Conservation (phyloP, 2,888 invertebrate species). For the Andricus curvator region DNA sequence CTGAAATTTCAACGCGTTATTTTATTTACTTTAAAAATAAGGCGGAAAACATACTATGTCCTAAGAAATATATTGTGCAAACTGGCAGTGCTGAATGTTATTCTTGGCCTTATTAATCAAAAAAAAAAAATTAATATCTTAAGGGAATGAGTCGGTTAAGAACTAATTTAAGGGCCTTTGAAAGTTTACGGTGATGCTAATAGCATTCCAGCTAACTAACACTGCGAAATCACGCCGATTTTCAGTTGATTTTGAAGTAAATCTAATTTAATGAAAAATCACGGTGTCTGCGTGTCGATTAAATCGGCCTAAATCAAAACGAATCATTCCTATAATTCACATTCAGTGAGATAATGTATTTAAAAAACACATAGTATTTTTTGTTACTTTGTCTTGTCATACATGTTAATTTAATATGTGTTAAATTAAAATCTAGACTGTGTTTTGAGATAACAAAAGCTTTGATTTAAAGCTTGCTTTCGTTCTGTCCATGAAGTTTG, state of each 20-base stretch:
- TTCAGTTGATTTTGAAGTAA: slow-evolving; percentile 14
- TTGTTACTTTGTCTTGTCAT: slow-evolving; percentile 35
- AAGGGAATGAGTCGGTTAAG: slow-evolving; percentile 13
- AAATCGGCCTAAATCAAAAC: slow-evolving; percentile 6
- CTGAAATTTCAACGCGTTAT: too few species aligned
- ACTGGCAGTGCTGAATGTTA: background rate
- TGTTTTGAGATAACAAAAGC: slow-evolving; percentile 17
- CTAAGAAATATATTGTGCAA: background rate
- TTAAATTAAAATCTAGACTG: slow-evolving; percentile 36
- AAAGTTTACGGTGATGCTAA: slow-evolving; percentile 7
- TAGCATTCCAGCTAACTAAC: slow-evolving; percentile 19
- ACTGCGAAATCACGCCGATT: slow-evolving; percentile 22
- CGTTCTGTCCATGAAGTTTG: slow-evolving; percentile 38
- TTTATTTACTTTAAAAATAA: too few species aligned
- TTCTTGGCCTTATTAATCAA: background rate
- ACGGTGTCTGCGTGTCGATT: background rate
- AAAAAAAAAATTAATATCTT: slow-evolving; percentile 8
- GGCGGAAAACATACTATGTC: too few species aligned
- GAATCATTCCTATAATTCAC: slow-evolving; percentile 15
- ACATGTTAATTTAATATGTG: slow-evolving; percentile 31
- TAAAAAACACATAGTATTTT: slow-evolving; percentile 14
- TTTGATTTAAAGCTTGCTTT: slow-evolving; percentile 12
- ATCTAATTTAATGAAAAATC: slow-evolving; percentile 7
- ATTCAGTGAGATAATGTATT: background rate
- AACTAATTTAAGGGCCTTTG: slow-evolving; percentile 17